phyloP scores from a whole-genome alignment of 2,797 vertebrate genomes.

The Rhodeus uyekii region DNA sequence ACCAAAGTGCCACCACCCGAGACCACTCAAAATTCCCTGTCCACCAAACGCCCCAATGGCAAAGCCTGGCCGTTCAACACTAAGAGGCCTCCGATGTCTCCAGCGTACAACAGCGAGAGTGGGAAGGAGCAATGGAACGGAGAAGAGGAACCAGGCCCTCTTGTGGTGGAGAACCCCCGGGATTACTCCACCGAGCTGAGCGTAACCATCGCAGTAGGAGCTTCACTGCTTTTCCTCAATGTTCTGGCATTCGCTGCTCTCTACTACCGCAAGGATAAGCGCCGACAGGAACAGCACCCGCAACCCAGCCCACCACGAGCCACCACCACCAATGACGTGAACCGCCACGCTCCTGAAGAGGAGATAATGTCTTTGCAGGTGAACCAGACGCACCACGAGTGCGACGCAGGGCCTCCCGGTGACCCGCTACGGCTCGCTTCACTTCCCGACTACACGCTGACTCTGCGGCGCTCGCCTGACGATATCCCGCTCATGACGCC shows the following conservation, averaged over 20 bases:
- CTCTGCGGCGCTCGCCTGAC: slow-evolving; percentile 92
- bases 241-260: slow-evolving; percentile 95
- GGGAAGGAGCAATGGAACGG: slow-evolving; percentile 88
- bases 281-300: slow-evolving; percentile 87
- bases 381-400: slow-evolving; percentile 92
- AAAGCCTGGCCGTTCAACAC: slow-evolving; percentile 87
- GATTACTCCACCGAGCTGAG: slow-evolving; percentile 98
- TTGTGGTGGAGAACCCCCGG: slow-evolving; percentile 91
- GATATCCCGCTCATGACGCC: slow-evolving; percentile 98
- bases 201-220: slow-evolving; percentile 95
- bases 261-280: slow-evolving; percentile 98
- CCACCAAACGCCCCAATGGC: slow-evolving; percentile 89
- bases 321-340: slow-evolving; percentile 82
- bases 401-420: slow-evolving; percentile 79
- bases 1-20: slow-evolving; percentile 96
- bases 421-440: slow-evolving; percentile 87
- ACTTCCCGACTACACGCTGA: slow-evolving; percentile 95
- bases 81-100: slow-evolving; percentile 93
- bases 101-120: slow-evolving; percentile 90
- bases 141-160: slow-evolving; percentile 84
- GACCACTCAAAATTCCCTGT: slow-evolving; percentile 92
- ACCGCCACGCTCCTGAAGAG: slow-evolving; percentile 88
- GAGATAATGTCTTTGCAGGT: slow-evolving; percentile 96
- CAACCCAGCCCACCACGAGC: slow-evolving; percentile 88
- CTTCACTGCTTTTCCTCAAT: slow-evolving; percentile 95